Conservation (phyloP, 2,113 vertebrate species). For the Hymenochirus boettgeri region DNA sequence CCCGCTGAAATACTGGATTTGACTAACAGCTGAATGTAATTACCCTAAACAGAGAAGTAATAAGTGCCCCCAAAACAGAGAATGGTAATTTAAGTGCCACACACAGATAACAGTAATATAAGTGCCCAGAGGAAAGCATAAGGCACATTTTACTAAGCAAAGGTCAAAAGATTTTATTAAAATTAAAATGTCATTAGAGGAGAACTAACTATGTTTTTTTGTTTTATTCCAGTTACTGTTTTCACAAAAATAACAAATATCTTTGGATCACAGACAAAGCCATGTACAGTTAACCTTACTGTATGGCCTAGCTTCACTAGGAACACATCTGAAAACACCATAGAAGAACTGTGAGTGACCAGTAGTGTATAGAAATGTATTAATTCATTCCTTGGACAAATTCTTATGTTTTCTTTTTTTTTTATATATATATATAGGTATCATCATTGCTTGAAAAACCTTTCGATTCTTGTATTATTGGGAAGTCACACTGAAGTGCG, state of each 20-base stretch:
- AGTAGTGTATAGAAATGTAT: not conserved
- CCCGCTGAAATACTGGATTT: no score
- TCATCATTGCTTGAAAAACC: slow-evolving; percentile 56
- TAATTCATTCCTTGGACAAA: not conserved
- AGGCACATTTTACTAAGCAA: no score
- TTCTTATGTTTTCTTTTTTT: not conserved
- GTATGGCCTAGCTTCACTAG: slow-evolving; percentile 63
- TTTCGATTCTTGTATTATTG: slow-evolving; percentile 58
- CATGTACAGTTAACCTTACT: slow-evolving; percentile 62
- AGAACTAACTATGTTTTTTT: no score
- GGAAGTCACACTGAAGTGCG: slow-evolving; percentile 58
- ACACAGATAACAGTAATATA: no score
- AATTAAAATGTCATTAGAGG: no score
- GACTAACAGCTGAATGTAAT: no score
- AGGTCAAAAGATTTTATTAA: no score
- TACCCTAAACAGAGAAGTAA: no score
- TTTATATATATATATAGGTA: slow-evolving; percentile 59
- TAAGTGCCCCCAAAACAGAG: no score
- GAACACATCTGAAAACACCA: slow-evolving; percentile 42
- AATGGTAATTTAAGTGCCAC: no score
- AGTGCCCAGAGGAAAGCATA: no score
- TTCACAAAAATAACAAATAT: slow-evolving; percentile 61
- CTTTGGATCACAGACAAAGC: slow-evolving; percentile 57
- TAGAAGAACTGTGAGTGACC: slow-evolving; percentile 65
- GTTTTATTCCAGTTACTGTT: slow-evolving; percentile 60